These are phyloP conservation scores for Polyommatus icarus DNA, from an alignment of 2,888 invertebrate species.

Conservation along the genomic window DNA sequence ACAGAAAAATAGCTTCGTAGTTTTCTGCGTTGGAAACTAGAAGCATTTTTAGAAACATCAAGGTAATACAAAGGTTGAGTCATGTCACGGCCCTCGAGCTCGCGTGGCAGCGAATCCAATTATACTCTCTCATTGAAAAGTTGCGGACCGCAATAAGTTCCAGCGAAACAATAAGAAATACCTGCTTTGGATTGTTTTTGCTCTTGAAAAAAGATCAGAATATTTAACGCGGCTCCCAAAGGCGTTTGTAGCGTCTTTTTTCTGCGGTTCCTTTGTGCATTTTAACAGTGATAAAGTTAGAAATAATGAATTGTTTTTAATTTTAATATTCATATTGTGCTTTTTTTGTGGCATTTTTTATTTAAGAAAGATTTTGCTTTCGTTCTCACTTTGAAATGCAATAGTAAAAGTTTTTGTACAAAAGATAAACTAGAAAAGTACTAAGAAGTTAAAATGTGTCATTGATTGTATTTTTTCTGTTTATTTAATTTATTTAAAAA, in stretches of 20 bases:
- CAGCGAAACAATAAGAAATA: conserved; percentile 37
- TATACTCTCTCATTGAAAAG: conserved; percentile 39
- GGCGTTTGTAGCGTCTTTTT: conserved; percentile 39
- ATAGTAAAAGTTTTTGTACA: neutral
- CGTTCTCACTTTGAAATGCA: neutral
- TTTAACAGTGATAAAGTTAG: conserved; percentile 26
- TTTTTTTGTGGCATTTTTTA: neutral
- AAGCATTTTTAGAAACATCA: conserved; percentile 10
- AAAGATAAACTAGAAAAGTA: neutral
- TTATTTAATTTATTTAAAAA: too few species aligned
- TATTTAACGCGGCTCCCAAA: conserved; percentile 42
- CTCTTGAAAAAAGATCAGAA: conserved; percentile 38
- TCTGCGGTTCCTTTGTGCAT: conserved; percentile 37
- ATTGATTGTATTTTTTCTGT: too few species aligned
- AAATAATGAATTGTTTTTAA: conserved; percentile 15
- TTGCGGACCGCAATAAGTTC: conserved; percentile 39
- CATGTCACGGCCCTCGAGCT: conserved; percentile 33
- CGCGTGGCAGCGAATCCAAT: conserved; percentile 38
- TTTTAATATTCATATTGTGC: conserved; percentile 10
- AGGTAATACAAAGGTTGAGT: conserved; percentile 25
- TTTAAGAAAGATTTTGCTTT: neutral
- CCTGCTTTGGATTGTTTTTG: conserved; percentile 32
- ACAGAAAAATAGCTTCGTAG: neutral
- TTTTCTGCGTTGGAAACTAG: neutral
- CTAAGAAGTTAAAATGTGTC: too few species aligned